Evolutionary conservation across 2,888 invertebrate species (phyloP).

Genomic region (Xanthorhoe spadicearia): DNA sequence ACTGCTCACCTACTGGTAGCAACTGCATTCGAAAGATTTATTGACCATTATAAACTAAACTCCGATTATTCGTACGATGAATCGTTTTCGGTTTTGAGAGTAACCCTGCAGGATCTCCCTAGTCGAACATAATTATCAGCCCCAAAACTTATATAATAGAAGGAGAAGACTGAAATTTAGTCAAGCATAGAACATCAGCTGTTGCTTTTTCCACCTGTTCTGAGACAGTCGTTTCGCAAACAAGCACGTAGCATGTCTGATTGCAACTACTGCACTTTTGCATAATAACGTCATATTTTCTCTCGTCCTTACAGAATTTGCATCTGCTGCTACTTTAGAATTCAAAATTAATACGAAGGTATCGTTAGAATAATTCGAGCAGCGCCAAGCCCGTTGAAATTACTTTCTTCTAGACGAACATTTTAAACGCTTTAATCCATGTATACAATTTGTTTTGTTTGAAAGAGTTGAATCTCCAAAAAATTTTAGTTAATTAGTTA

Average conservation of each 20-base stretch:
- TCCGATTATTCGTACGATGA: too few relatives aligned
- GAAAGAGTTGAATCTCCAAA: too few relatives aligned
- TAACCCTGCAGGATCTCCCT: too few relatives aligned
- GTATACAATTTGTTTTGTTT: too few relatives aligned
- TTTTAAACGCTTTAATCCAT: neutral
- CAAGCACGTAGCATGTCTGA: slow-evolving; percentile 43
- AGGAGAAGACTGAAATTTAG: neutral
- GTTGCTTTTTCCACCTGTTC: slow-evolving; percentile 11
- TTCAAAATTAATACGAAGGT: slow-evolving; percentile 24
- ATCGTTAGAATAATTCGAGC: slow-evolving; percentile 22
- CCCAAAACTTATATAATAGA: too few relatives aligned
- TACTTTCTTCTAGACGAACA: slow-evolving; percentile 13
- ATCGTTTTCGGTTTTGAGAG: too few relatives aligned
- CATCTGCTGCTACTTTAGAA: slow-evolving; percentile 31
- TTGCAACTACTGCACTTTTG: slow-evolving; percentile 39
- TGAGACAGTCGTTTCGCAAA: slow-evolving; percentile 27
- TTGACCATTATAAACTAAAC: too few relatives aligned
- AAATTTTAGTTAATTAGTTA: too few relatives aligned
- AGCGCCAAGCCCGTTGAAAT: slow-evolving; percentile 19
- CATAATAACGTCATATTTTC: slow-evolving; percentile 39
- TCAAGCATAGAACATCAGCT: slow-evolving; percentile 1
- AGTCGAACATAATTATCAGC: too few relatives aligned
- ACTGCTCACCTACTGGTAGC: too few relatives aligned
- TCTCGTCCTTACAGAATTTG: slow-evolving; percentile 29
- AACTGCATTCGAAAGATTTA: too few relatives aligned